Percentiles rank a stretch among this genome's conserved stretches.
These are phyloP conservation scores for Chanos chanos DNA, from an alignment of 2,797 vertebrate species.

Conservation along the genomic window DNA sequence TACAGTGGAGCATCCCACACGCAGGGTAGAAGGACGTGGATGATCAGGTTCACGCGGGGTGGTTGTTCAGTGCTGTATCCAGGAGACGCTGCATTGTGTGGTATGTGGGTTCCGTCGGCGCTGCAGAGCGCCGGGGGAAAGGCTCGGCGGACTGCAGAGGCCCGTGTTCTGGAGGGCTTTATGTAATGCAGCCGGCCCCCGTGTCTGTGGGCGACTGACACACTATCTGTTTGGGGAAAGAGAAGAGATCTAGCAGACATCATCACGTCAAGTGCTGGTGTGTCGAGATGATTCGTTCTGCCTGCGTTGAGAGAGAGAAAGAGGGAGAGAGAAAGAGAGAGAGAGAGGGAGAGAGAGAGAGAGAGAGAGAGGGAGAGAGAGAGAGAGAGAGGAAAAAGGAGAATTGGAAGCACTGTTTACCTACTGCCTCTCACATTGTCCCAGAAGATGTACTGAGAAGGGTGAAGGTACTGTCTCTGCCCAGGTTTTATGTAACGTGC, in stretches of 20 bases:
- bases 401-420: not conserved
- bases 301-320: slow-evolving; percentile 8
- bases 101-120: slow-evolving; percentile 1
- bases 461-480: not conserved
- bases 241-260: slow-evolving; percentile 5
- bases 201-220: slow-evolving; percentile 34
- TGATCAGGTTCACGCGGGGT: not conserved
- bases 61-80: not conserved
- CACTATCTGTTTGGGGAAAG: slow-evolving; percentile 6
- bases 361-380: slow-evolving; percentile 8
- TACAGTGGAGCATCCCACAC: slow-evolving; percentile 29
- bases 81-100: not conserved
- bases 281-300: slow-evolving; percentile 25
- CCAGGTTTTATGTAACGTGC: slow-evolving; percentile 18
- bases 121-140: not conserved
- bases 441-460: not conserved
- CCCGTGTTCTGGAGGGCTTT: slow-evolving; percentile 17
- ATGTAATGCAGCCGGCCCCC: slow-evolving; percentile 30
- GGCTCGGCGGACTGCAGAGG: not conserved
- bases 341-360: slow-evolving; percentile 13
- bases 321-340: slow-evolving; percentile 10
- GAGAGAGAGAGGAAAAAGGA: slow-evolving; percentile 1
- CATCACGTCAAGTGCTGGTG: slow-evolving; percentile 1
- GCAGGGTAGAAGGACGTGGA: not conserved
- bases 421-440: not conserved